Conservation (phyloP, 2,113 vertebrate species). For the Anoplopoma fimbria region DNA sequence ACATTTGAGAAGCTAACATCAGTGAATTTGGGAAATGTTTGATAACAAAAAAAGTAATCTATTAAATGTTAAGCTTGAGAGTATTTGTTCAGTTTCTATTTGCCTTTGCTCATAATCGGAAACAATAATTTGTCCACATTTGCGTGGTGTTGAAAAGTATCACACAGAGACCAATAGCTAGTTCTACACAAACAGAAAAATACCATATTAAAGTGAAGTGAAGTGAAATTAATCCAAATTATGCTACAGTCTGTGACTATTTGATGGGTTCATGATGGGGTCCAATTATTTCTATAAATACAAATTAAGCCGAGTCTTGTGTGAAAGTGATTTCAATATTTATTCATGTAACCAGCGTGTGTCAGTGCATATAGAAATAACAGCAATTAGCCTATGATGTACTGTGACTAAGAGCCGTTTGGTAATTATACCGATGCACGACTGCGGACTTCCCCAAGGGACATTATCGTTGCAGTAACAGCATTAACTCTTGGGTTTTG, state of each 20-base stretch:
- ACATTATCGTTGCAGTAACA: neutral
- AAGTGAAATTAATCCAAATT: neutral
- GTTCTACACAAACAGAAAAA: no score
- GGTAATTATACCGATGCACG: neutral
- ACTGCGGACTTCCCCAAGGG: neutral
- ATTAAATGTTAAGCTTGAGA: neutral
- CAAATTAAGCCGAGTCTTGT: neutral
- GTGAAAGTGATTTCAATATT: conserved; percentile 4
- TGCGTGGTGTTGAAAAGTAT: neutral
- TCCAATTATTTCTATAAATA: conserved; percentile 11
- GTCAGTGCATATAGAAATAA: neutral
- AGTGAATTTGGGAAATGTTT: neutral
- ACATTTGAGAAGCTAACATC: neutral
- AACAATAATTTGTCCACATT: neutral
- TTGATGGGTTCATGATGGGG: neutral
- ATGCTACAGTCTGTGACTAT: neutral
- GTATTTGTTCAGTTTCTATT: neutral
- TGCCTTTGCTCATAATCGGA: neutral
- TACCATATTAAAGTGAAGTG: neutral
- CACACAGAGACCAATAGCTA: neutral
- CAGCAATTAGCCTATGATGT: neutral
- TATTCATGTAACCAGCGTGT: neutral
- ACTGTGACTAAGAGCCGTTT: neutral
- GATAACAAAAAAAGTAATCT: no score
- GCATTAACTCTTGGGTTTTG: neutral